These are phyloP conservation scores for Brachystomella parvula DNA, from an alignment of 1,140 invertebrate species.

Conservation along the genomic window DNA sequence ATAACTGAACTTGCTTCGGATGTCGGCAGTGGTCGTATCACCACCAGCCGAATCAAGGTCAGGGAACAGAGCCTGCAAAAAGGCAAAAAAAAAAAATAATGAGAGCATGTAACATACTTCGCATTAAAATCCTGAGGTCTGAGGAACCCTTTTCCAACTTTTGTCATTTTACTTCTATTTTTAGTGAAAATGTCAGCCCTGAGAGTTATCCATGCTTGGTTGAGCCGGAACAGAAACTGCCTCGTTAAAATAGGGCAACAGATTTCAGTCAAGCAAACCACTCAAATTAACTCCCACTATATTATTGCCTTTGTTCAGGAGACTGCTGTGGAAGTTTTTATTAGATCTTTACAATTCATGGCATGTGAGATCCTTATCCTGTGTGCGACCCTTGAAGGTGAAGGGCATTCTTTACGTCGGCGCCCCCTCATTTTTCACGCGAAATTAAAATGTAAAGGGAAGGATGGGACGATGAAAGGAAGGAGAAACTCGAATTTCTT, in stretches of 20 bases:
- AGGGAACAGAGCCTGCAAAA: conserved; percentile 75
- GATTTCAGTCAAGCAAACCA: background rate
- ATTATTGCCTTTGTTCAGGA: conserved; percentile 1
- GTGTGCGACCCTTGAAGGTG: background rate
- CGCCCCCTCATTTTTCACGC: no score
- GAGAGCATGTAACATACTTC: background rate
- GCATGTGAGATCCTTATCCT: conserved; percentile 8
- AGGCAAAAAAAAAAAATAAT: conserved; percentile 27
- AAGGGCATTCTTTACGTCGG: no score
- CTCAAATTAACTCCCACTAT: conserved; percentile 1
- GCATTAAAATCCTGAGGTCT: no score
- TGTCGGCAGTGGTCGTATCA: conserved; percentile 65
- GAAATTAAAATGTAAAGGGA: no score
- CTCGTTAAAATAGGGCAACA: conserved; percentile 6
- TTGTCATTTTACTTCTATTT: conserved; percentile 7
- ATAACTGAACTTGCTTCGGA: conserved; percentile 79
- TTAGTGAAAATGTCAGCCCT: conserved; percentile 3
- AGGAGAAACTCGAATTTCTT: no score
- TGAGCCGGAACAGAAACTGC: background rate
- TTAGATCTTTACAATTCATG: background rate
- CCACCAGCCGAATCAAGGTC: conserved; percentile 74
- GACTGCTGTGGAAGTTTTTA: background rate
- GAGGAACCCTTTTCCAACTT: no score
- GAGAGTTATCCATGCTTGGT: background rate
- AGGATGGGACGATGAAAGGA: no score